phyloP scores from a whole-genome alignment of 2,113 vertebrate species.

The Diadophis punctatus region DNA sequence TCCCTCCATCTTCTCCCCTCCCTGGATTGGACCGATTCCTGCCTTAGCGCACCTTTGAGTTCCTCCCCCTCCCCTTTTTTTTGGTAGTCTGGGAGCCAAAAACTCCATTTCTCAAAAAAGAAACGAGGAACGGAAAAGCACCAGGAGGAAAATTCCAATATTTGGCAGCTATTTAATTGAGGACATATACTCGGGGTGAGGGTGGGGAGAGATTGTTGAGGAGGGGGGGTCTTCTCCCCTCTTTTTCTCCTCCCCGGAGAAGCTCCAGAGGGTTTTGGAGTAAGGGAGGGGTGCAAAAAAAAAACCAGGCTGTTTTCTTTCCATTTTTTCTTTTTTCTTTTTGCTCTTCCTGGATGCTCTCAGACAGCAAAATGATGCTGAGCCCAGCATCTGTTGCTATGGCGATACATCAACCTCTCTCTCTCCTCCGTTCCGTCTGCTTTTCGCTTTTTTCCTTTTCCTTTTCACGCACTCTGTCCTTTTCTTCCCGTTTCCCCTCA shows the following conservation, averaged over 20 bases:
- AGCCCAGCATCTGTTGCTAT: not conserved
- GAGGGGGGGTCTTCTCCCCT: not conserved
- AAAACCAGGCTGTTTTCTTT: not conserved
- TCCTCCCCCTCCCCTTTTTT: not conserved
- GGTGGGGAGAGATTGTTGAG: no score
- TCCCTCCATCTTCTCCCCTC: not conserved
- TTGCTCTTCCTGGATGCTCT: not conserved
- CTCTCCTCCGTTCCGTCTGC: not conserved
- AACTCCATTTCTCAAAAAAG: not conserved
- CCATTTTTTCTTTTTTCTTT: not conserved
- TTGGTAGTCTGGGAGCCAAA: not conserved
- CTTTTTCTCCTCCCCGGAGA: not conserved
- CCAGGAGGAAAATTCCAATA: not conserved
- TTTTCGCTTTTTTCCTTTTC: no score
- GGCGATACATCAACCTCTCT: not conserved
- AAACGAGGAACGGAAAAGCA: not conserved
- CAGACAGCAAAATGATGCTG: not conserved
- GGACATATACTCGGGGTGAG: not conserved
- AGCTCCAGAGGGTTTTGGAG: no score
- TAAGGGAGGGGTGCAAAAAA: not conserved
- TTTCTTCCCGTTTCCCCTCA: not conserved
- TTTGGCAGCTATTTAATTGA: not conserved
- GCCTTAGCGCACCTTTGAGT: not conserved
- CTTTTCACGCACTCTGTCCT: not conserved
- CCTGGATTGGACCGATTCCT: not conserved